These are phyloP conservation scores for Liodrosophila aerea DNA, from an alignment of 2,888 invertebrate species.

Conservation along the genomic window DNA sequence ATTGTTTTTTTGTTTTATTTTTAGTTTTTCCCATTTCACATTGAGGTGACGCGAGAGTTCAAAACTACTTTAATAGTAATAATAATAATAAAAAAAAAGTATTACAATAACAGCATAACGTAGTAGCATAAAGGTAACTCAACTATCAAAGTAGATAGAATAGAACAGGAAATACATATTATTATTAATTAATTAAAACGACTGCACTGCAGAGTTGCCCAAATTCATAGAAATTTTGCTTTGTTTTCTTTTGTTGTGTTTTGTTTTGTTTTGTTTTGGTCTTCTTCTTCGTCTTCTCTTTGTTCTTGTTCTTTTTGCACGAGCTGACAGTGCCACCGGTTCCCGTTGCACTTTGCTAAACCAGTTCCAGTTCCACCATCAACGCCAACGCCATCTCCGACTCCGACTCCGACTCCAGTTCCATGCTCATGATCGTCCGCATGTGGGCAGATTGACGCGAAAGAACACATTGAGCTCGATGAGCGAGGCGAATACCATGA, in stretches of 20 bases:
- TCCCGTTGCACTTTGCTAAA: slow-evolving; percentile 4
- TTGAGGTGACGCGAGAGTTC: slow-evolving; percentile 41
- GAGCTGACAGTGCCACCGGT: slow-evolving; percentile 10
- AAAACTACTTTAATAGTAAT: slow-evolving; percentile 70
- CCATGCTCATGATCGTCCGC: slow-evolving; percentile 84
- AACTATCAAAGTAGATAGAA: slow-evolving; percentile 75
- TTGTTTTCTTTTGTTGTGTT: neutral
- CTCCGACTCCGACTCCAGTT: neutral
- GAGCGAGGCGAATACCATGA: slow-evolving; percentile 92
- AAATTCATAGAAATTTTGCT: neutral
- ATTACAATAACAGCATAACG: slow-evolving; percentile 75
- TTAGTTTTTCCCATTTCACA: slow-evolving; percentile 29
- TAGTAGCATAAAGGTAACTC: slow-evolving; percentile 70
- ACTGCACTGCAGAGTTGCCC: slow-evolving; percentile 55
- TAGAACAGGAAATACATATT: slow-evolving; percentile 73
- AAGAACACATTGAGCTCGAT: slow-evolving; percentile 97
- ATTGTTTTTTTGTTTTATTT: slow-evolving; percentile 19
- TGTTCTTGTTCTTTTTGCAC: slow-evolving; percentile 7
- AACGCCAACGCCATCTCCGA: neutral
- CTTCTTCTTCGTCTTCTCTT: neutral
- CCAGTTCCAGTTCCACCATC: slow-evolving; percentile 2
- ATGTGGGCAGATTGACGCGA: slow-evolving; percentile 93
- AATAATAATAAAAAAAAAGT: slow-evolving; percentile 59
- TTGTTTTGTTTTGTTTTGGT: neutral
- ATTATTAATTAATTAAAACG: slow-evolving; percentile 68